Evolutionary conservation across 2,888 invertebrate genomes (phyloP), one percentile per base, ranked within the genome.

Genomic region (Athripsodes cinereus): DNA sequence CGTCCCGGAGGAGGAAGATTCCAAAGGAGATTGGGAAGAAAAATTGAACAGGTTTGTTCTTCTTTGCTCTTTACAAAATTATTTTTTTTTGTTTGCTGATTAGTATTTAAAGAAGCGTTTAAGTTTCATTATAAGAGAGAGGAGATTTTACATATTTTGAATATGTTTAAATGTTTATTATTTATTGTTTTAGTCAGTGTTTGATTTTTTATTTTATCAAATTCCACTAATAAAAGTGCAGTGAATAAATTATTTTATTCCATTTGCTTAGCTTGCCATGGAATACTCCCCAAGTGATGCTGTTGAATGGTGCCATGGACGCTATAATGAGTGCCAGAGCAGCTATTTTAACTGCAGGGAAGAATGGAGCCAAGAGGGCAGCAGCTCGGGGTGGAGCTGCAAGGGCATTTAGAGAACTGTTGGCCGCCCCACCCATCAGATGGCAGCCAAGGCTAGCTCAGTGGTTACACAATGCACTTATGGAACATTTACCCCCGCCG

Each of bases 381-480:
- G 60, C 67, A 48, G 65, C 67, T 60, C 40, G 67, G 62, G 20
- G 67, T 61, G 40, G 67, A 52, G 62, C 67, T 63, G 64, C 62
- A 62, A 60, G 63, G 2, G 26, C 56, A 11, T 52, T 63, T 10
- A 49, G 63, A 8, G 61, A 59, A 16, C 55, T 63, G 6, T 55
- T 63, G n/a, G 63, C 61, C 16, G 54, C 61, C 2, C 63, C 61
- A 61, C 26, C 63, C 53, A 48, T 66, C 61, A 56, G 62, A 57
- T 56, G 60, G 60, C 53, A 64, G 62, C 65, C 64, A 31, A 64
- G 65, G 52, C 63, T 64, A 19, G 65, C 67, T n/a, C 68, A 68
- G 21, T 70, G 71, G 71, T 66, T 71, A 64, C 69, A 67, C 66
- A 63, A 63, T 46, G 62, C 60, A 2, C 58, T 64, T 18, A 59